phyloP scores from a whole-genome alignment of 2,888 invertebrate species.

The Tenthredo notha region DNA sequence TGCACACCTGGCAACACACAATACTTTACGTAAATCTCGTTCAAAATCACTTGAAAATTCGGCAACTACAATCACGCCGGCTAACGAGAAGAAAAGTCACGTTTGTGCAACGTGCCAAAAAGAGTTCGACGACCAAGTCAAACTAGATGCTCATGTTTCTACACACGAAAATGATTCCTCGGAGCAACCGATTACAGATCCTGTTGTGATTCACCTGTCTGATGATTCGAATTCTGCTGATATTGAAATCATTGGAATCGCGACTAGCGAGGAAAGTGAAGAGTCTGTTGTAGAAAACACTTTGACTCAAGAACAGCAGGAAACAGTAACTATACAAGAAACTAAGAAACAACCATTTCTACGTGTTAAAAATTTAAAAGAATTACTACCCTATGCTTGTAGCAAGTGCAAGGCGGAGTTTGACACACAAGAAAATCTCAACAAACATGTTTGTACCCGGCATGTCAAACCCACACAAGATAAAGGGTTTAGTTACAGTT shows the following conservation, averaged over 20 bases:
- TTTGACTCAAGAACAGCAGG: background rate
- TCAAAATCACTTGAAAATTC: background rate
- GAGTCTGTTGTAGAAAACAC: background rate
- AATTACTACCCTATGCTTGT: constrained; percentile 35
- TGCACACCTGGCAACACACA: background rate
- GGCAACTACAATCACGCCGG: background rate
- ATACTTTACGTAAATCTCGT: background rate
- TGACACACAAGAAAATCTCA: constrained; percentile 16
- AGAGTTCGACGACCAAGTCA: background rate
- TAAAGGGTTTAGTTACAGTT: background rate
- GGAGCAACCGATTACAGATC: background rate
- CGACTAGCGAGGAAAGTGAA: background rate
- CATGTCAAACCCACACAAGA: background rate
- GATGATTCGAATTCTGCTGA: constrained; percentile 31
- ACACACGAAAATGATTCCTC: background rate
- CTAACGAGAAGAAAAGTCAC: background rate
- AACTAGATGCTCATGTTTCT: background rate
- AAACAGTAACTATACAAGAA: background rate
- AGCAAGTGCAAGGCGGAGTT: constrained; percentile 39
- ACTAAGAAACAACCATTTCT: constrained; percentile 3
- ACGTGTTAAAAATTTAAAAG: constrained; percentile 43
- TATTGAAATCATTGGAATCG: background rate
- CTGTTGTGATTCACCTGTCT: constrained; percentile 1
- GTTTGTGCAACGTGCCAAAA: background rate
- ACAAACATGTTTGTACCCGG: constrained; percentile 13